Conservation (phyloP, 2,888 invertebrate species). For the Zaprionus obscuricornis region DNA sequence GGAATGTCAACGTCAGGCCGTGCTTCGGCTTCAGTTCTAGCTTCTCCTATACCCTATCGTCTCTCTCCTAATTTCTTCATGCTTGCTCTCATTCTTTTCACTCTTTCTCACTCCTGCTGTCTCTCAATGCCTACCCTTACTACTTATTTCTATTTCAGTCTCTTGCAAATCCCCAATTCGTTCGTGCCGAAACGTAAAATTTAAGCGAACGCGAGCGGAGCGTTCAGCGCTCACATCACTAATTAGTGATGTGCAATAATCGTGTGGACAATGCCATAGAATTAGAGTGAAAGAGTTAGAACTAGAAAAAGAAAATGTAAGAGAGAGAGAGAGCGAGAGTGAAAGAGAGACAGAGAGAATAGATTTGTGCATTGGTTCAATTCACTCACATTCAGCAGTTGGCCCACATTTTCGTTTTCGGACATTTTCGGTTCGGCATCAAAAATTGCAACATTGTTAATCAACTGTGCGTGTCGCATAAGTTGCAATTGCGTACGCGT, state of each 20-base stretch:
- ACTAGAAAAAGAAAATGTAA: too few relatives aligned
- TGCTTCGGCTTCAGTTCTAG: slow-evolving; percentile 19
- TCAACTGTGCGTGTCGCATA: slow-evolving; percentile 69
- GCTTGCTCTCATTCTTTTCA: background rate
- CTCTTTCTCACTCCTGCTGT: background rate
- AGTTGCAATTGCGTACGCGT: slow-evolving; percentile 52
- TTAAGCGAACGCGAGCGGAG: slow-evolving; percentile 48
- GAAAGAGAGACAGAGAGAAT: too few relatives aligned
- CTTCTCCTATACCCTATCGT: background rate
- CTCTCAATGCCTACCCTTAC: background rate
- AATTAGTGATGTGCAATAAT: slow-evolving; percentile 77
- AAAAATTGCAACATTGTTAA: slow-evolving; percentile 70
- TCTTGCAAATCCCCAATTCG: background rate
- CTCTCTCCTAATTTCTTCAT: too few relatives aligned
- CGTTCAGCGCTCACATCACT: slow-evolving; percentile 59
- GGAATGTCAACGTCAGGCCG: slow-evolving; percentile 72
- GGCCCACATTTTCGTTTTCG: too few relatives aligned
- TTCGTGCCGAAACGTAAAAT: slow-evolving; percentile 57
- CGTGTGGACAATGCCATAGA: slow-evolving; percentile 54
- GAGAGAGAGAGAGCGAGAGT: too few relatives aligned
- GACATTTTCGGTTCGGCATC: slow-evolving; percentile 35
- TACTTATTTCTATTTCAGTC: background rate
- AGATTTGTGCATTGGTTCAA: too few relatives aligned
- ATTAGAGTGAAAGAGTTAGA: too few relatives aligned
- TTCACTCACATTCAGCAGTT: too few relatives aligned